Conservation (phyloP, 1,140 invertebrate genomes). For the Magallana ariakensis region DNA sequence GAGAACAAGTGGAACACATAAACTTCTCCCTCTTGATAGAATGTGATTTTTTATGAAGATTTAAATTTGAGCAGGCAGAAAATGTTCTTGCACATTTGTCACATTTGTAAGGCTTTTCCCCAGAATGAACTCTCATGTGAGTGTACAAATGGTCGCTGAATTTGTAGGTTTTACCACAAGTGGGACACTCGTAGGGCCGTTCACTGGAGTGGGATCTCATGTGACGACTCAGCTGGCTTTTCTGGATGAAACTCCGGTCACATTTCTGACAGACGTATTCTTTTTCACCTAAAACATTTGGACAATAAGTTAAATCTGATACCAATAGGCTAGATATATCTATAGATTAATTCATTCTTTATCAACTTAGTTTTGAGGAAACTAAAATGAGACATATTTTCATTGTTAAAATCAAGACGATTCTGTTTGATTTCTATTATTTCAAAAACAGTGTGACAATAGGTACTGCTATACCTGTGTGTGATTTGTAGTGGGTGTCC, state of each 20-base stretch:
- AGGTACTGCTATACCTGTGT: not conserved
- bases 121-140: constrained; percentile 68
- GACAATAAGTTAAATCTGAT: too few relatives aligned
- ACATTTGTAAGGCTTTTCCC: constrained; percentile 70
- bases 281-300: constrained; percentile 88
- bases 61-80: constrained; percentile 77
- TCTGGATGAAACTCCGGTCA: constrained; percentile 80
- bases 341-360: too few relatives aligned
- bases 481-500: constrained; percentile 15
- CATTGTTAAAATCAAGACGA: too few relatives aligned
- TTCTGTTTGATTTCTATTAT: too few relatives aligned
- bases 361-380: too few relatives aligned
- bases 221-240: constrained; percentile 61
- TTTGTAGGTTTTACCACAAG: constrained; percentile 64
- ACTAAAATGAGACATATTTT: too few relatives aligned
- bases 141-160: constrained; percentile 54
- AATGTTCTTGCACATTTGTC: constrained; percentile 71
- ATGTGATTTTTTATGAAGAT: constrained; percentile 49
- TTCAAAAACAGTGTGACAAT: too few relatives aligned
- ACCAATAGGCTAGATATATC: too few relatives aligned
- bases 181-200: constrained; percentile 58
- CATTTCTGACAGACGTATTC: constrained; percentile 96
- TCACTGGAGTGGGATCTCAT: constrained; percentile 39
- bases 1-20: constrained; percentile 62
- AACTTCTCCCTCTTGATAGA: constrained; percentile 62